Evolutionary conservation across 2,888 invertebrate genomes (phyloP).

Genomic region (Onchidella celtica): DNA sequence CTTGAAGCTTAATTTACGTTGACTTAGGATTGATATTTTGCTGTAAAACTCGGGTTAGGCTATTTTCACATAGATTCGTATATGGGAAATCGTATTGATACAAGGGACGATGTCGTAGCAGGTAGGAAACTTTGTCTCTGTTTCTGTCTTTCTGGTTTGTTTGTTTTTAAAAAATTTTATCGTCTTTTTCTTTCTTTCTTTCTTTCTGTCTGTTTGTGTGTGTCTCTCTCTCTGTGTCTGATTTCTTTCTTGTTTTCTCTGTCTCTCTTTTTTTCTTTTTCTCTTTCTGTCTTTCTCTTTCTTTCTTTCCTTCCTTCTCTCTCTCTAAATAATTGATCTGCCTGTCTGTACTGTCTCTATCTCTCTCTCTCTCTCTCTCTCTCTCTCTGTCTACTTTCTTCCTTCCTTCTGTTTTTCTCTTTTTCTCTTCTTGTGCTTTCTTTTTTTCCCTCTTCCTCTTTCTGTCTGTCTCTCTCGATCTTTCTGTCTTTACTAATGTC

Average conservation of each 20-base stretch:
- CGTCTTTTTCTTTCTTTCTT: slow-evolving; percentile 2
- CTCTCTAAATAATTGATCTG: not conserved
- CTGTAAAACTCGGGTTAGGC: no score
- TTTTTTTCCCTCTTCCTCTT: slow-evolving; percentile 5
- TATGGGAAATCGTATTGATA: no score
- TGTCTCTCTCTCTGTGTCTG: not conserved
- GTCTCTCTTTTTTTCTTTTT: not conserved
- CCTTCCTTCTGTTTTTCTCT: not conserved
- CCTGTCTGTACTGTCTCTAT: not conserved
- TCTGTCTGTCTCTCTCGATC: slow-evolving; percentile 5
- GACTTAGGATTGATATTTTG: no score
- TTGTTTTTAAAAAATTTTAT: no score
- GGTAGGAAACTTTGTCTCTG: no score
- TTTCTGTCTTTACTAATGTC: slow-evolving; percentile 17
- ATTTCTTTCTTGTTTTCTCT: not conserved
- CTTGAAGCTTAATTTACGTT: no score
- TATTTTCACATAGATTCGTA: no score
- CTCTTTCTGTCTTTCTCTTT: slow-evolving; percentile 6
- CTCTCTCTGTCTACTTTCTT: slow-evolving; percentile 4
- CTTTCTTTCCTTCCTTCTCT: not conserved
- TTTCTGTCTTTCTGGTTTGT: no score
- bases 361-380: slow-evolving; percentile 6
- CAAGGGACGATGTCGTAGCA: no score
- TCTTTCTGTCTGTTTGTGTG: not conserved
- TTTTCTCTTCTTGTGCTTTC: no score